Base-by-base conservation (phyloP, 1,140 invertebrate species). In the Pantala flavescens region DNA sequence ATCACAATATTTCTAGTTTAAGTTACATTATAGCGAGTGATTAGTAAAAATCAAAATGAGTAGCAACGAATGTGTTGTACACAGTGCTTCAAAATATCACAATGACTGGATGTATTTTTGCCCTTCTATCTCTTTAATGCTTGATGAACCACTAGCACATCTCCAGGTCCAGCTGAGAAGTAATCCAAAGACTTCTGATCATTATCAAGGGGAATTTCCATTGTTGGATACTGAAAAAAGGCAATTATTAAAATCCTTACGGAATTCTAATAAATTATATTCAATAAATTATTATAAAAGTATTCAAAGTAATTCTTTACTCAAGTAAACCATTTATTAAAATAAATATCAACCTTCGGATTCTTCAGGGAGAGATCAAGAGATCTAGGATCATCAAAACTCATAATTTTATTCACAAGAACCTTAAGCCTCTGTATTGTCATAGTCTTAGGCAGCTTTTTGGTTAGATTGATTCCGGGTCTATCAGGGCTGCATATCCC, bases 181-280 rank as follows among this genome's bases (percentile, higher is more conserved):
- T 63, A 63, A 63, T 63, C 49, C 49, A 63, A 21, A 63, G 49
- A 63, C n/a, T 63, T 63, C 49, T 63, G 49, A 63, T 63, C 49
- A 63, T 63, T 63, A 63, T 63, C n/a, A 16, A 63, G n/a, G 2
- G 14, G 16, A 63, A 63, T 63, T 21, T 63, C 49, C 49, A 63
- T 63, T 12, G 5, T 21, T 19, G 49, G 49, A 63, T 63, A 21
- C 49, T 63, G 49, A 16, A 63, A 63, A 14, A 16, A 36, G 9
- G 3, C 28, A 36, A 36, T 36, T 36, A 36, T 36, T 9, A 36
- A 36, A 36, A 36, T 36, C 9, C 28, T 9, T 36, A 36, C 28
- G 9, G 28, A 36, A 5, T 36, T 5, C 28, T 36, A 36, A 5
- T 36, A 36, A 9, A 36, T 36, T 5, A 36, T 36, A 36, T 36